phyloP scores from a whole-genome alignment of 2,113 vertebrate species.

The Polyodon spathula region DNA sequence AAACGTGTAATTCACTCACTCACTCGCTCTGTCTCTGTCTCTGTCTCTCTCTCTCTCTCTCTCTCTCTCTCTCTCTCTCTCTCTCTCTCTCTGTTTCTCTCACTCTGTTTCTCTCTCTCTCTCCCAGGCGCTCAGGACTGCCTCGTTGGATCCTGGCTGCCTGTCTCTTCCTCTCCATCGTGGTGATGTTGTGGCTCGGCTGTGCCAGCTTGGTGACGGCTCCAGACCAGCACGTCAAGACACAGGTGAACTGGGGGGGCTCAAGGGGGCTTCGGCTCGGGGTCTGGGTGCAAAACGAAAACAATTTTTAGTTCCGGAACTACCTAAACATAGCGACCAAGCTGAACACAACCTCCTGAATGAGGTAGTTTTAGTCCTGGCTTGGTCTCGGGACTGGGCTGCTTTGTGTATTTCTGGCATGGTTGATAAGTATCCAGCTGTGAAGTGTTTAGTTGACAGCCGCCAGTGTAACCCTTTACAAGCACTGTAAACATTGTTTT shows the following conservation, averaged over 20 bases:
- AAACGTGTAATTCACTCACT: too few species aligned
- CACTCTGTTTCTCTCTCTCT: not conserved
- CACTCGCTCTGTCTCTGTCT: not conserved
- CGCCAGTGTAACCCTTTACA: not conserved
- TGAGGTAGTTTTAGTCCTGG: too few species aligned
- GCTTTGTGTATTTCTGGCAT: too few species aligned
- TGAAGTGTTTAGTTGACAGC: too few species aligned
- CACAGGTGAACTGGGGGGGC: constrained; percentile 74
- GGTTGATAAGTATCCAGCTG: too few species aligned
- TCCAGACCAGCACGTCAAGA: constrained; percentile 82
- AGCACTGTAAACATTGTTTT: constrained; percentile 5
- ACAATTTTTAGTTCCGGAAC: not conserved
- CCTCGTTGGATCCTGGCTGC: constrained; percentile 91
- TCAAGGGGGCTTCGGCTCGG: not conserved
- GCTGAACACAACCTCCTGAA: too few species aligned
- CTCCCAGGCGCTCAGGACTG: constrained; percentile 80
- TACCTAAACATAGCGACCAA: too few species aligned
- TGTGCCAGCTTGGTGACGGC: constrained; percentile 87
- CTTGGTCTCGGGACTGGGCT: too few species aligned
- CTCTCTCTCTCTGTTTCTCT: not conserved
- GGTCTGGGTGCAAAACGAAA: too few species aligned
- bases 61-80: not conserved
- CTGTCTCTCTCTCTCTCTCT: not conserved
- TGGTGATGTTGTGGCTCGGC: constrained; percentile 96
- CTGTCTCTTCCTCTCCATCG: constrained; percentile 87